These are phyloP conservation scores for Talpa occidentalis DNA, from an alignment of 2,113 vertebrate genomes.

Conservation along the genomic window DNA sequence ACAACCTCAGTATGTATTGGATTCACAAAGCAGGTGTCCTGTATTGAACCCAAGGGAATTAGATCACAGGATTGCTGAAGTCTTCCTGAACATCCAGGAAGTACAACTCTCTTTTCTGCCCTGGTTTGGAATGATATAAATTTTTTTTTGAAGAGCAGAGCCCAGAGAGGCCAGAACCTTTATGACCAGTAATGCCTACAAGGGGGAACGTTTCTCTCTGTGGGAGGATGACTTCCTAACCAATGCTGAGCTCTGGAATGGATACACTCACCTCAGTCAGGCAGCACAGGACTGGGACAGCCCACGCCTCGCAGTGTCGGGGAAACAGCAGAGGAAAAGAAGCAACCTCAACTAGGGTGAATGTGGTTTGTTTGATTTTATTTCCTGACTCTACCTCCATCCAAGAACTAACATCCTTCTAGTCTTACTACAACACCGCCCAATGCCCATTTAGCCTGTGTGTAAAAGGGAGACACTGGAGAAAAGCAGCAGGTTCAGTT, in stretches of 20 bases:
- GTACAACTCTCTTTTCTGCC: not conserved
- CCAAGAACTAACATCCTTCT: not conserved
- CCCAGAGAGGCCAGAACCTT: not conserved
- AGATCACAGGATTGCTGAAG: not conserved
- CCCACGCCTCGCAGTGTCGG: not conserved
- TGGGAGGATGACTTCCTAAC: not conserved
- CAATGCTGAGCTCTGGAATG: not conserved
- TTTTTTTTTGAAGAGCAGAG: not conserved
- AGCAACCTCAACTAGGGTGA: too few relatives aligned
- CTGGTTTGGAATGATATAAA: not conserved
- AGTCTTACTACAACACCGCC: not conserved
- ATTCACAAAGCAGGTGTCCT: not conserved
- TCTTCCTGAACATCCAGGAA: not conserved
- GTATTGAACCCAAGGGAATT: not conserved
- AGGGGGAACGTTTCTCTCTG: not conserved
- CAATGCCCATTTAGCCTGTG: not conserved
- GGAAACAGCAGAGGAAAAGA: not conserved
- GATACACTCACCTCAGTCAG: not conserved
- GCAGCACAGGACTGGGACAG: not conserved
- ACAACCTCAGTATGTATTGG: fast-evolving
- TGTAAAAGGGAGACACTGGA: not conserved
- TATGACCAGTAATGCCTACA: not conserved
- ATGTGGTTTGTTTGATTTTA: not conserved
- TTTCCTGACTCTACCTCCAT: not conserved
- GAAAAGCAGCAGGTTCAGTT: not conserved